phyloP scores from a whole-genome alignment of 2,888 invertebrate species.

The Phortica magna region DNA sequence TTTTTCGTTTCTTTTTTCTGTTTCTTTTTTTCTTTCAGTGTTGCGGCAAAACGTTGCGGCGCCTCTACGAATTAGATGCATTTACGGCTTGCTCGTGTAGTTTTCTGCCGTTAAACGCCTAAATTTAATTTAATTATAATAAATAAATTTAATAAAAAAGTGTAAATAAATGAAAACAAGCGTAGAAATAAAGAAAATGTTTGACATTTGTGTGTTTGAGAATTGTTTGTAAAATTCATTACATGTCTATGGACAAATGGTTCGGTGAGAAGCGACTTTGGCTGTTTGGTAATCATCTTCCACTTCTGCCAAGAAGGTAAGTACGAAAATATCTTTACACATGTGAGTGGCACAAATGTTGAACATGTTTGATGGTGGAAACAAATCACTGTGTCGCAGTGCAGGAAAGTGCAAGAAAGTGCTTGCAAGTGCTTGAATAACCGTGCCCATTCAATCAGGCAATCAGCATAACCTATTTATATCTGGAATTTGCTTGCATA shows the following conservation, averaged over 20 bases:
- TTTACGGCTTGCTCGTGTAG: conserved; percentile 8
- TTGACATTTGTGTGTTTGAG: background rate
- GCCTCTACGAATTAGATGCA: background rate
- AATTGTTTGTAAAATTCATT: background rate
- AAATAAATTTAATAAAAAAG: background rate
- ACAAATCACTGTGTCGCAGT: no score
- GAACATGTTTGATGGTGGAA: background rate
- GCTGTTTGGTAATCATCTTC: conserved; percentile 94
- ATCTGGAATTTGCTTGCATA: no score
- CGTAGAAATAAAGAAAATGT: background rate
- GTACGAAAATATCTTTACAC: conserved; percentile 44
- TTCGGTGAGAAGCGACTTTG: conserved; percentile 93
- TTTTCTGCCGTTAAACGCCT: background rate
- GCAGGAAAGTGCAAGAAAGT: no score
- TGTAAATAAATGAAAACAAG: conserved; percentile 18
- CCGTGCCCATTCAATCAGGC: no score
- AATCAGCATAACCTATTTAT: no score
- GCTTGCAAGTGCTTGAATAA: no score
- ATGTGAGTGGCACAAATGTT: background rate
- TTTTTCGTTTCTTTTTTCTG: background rate
- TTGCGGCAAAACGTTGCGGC: background rate
- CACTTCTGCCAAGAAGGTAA: conserved; percentile 90
- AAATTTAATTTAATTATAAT: conserved; percentile 30
- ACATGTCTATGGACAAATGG: conserved; percentile 90
- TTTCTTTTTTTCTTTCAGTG: background rate